Percentiles rank a stretch among this genome's conserved stretches.
These are phyloP conservation scores for Drosophila planitibia DNA, from an alignment of 2,888 invertebrate genomes.

Conservation along the genomic window DNA sequence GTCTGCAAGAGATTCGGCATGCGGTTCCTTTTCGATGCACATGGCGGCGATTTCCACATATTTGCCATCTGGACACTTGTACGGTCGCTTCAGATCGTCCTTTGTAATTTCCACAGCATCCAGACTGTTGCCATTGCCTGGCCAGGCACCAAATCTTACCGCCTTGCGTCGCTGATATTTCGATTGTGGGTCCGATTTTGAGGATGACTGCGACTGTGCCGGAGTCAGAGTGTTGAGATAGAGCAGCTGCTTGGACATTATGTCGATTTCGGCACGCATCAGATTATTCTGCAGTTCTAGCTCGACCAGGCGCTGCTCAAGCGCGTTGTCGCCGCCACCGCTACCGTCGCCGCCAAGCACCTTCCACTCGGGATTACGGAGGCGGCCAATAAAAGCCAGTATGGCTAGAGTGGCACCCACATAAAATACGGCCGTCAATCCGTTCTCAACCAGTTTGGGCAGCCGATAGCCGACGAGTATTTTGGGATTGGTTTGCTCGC, in stretches of 20 bases:
- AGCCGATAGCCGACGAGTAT: slow-evolving; percentile 27
- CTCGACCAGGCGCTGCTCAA: slow-evolving; percentile 74
- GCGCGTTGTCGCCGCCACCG: slow-evolving; percentile 22
- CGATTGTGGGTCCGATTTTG: slow-evolving; percentile 1
- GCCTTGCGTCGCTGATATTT: slow-evolving; percentile 16
- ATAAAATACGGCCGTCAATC: slow-evolving; percentile 76
- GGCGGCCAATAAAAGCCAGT: slow-evolving; percentile 76
- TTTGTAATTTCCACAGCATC: slow-evolving; percentile 71
- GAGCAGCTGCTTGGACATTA: slow-evolving; percentile 81
- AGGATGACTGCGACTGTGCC: slow-evolving; percentile 5
- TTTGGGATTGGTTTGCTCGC: not conserved
- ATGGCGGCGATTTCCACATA: slow-evolving; percentile 78
- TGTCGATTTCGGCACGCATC: slow-evolving; percentile 83
- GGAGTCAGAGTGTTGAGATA: slow-evolving; percentile 65
- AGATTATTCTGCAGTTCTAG: slow-evolving; percentile 83
- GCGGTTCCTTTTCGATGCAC: slow-evolving; percentile 69
- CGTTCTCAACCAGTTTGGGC: slow-evolving; percentile 60
- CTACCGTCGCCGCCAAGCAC: slow-evolving; percentile 29
- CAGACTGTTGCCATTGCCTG: slow-evolving; percentile 73
- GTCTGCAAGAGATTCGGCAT: slow-evolving; percentile 61
- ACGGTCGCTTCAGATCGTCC: slow-evolving; percentile 71
- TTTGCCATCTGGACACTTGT: slow-evolving; percentile 74
- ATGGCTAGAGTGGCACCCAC: slow-evolving; percentile 72
- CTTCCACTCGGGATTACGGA: slow-evolving; percentile 77
- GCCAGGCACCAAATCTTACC: slow-evolving; percentile 77